Evolutionary conservation across 2,113 vertebrate genomes (phyloP).

Genomic region (Aptenodytes forsteri): DNA sequence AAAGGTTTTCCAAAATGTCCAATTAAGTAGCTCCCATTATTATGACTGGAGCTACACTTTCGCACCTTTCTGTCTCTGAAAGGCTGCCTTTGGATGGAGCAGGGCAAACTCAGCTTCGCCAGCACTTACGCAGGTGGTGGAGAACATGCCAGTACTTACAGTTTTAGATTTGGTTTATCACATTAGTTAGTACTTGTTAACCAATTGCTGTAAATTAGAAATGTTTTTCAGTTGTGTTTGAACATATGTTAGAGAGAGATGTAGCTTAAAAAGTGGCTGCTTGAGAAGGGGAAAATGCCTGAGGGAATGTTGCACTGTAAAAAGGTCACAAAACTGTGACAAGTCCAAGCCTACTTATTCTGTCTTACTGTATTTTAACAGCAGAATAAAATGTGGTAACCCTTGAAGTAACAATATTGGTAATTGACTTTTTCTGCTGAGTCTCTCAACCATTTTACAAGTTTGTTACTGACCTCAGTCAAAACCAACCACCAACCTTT

Average conservation of each 20-base stretch:
- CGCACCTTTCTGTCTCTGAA: background rate
- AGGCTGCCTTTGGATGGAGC: background rate
- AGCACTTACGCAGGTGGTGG: fast-evolving
- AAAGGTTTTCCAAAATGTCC: background rate
- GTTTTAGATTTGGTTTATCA: background rate
- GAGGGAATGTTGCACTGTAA: background rate
- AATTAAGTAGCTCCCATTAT: background rate
- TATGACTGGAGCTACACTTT: background rate
- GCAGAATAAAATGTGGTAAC: background rate
- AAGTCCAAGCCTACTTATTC: background rate
- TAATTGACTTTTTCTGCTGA: background rate
- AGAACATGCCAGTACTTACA: background rate
- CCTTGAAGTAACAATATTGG: background rate
- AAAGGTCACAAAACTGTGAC: background rate
- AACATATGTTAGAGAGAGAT: background rate
- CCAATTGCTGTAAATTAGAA: background rate
- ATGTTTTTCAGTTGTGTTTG: background rate
- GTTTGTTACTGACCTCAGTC: background rate
- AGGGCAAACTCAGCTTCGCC: background rate
- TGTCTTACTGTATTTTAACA: background rate
- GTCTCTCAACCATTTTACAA: background rate
- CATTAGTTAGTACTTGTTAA: background rate
- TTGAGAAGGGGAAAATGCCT: background rate
- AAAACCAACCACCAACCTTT: background rate
- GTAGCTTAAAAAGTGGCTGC: background rate